A percentile compares a stretch with the other conserved stretches of the same genome.
These are phyloP conservation scores for Cetonia aurata DNA, from an alignment of 2,888 invertebrate genomes.

Conservation along the genomic window DNA sequence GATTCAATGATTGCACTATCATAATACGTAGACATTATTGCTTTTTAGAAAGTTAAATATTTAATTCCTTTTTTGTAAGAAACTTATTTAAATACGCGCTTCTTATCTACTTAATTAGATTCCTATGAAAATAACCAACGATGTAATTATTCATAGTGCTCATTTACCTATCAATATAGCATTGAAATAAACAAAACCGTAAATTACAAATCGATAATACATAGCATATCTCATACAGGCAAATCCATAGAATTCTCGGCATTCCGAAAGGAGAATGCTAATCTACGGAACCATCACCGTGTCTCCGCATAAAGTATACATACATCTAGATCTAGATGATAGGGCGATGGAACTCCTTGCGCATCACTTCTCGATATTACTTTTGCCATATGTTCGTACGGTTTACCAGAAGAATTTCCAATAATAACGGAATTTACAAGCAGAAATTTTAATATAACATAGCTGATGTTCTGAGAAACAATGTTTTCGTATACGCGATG, in stretches of 20 bases:
- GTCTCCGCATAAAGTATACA: not conserved
- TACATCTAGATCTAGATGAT: not conserved
- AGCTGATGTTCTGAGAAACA: slow-evolving; percentile 21
- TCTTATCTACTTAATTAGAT: too few species aligned
- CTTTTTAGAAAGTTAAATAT: too few species aligned
- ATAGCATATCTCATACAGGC: too few species aligned
- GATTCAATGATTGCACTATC: too few species aligned
- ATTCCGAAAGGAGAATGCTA: slow-evolving; percentile 15
- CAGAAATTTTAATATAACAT: slow-evolving; percentile 37
- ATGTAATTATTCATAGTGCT: too few species aligned
- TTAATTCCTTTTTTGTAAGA: too few species aligned
- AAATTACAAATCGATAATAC: too few species aligned
- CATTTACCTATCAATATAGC: too few species aligned
- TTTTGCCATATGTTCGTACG: slow-evolving; percentile 28
- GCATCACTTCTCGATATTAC: slow-evolving; percentile 33
- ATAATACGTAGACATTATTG: too few species aligned
- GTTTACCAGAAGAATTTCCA: slow-evolving; percentile 37
- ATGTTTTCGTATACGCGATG: slow-evolving; percentile 7
- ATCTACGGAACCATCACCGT: slow-evolving; percentile 17
- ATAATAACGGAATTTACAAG: slow-evolving; percentile 37
- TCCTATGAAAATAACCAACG: too few species aligned
- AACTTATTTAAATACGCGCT: too few species aligned
- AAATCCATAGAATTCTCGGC: not conserved
- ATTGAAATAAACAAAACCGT: too few species aligned
- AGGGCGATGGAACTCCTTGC: slow-evolving; percentile 4